Evolutionary conservation across 1,140 invertebrate genomes (phyloP).

Genomic region (Anoplolepis gracilipes): DNA sequence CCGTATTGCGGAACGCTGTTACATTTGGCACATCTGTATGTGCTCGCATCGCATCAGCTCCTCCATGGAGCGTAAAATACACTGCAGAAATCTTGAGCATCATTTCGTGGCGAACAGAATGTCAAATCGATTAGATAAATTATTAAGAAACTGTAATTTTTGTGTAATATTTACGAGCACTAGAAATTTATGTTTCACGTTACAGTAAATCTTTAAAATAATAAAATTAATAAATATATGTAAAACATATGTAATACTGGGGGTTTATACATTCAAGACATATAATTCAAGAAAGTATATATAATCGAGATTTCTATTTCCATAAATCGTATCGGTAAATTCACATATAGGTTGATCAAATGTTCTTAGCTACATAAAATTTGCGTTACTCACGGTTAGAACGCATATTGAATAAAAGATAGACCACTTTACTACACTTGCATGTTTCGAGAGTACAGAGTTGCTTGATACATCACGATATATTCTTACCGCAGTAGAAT

Average conservation of each 20-base stretch:
- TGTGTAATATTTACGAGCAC: background rate
- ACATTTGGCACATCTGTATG: conserved; percentile 35
- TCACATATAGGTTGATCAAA: conserved; percentile 7
- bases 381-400: conserved; percentile 26
- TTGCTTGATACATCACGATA: conserved; percentile 10
- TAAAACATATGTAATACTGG: too few species aligned
- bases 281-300: background rate
- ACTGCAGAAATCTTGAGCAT: background rate
- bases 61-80: conserved; percentile 26
- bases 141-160: conserved; percentile 4
- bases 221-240: background rate
- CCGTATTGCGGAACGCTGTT: conserved; percentile 39
- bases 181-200: background rate
- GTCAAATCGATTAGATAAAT: background rate
- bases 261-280: too few species aligned
- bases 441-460: conserved; percentile 25
- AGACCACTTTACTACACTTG: conserved; percentile 40
- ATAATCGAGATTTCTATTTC: conserved; percentile 4
- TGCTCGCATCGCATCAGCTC: conserved; percentile 3
- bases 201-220: too few species aligned
- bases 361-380: conserved; percentile 22
- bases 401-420: conserved; percentile 48
- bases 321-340: background rate
- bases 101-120: background rate
- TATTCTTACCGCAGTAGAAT: background rate